Evolutionary conservation across 2,888 invertebrate species (phyloP), one percentile per base, ranked within the genome.

Genomic region (Drosophila phalerata): DNA sequence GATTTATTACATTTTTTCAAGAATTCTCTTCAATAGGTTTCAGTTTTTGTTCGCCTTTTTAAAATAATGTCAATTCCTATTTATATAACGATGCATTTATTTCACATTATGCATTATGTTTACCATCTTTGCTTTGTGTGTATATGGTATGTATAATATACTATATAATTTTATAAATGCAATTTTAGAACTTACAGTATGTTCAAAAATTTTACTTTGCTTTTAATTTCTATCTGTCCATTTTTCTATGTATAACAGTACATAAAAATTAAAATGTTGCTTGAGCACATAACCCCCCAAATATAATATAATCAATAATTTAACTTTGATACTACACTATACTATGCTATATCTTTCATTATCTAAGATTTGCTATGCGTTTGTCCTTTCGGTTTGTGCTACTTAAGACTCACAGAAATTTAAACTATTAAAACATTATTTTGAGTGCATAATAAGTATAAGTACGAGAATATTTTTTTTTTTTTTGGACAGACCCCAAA

Each of bases 121-220:
- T 64, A 49, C 32, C 37, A 43, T 32, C n/a, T 68, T 73, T 48
- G 30, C 45, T 48, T 22, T 76, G 60, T 75, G 57, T 71, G 57
- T 71, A 73, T 83, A 72, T 72, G 52, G 68, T 81, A 73, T 85
- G 53, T 69, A 56, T 67, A 52, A 55, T 69, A 64, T 65, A 61
- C 76, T 68, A 62, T 65, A 61, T 79, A 62, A 43, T 72, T 73
- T 75, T 77, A 89, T 90, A 90, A 88, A 90, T 88, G 88, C 88
- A 84, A 88, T 85, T 81, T 87, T 86, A 89, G 86, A 87, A 88
- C 81, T 84, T 89, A 81, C 79, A 89, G 90, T 89, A 72, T 73
- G 82, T 87, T 88, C 86, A 82, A 89, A 85, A 87, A 79, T 81
- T 75, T 82, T 63, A 25, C 62, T 73, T 81, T 79, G 67, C 74